These are phyloP conservation scores for Cerceris rybyensis DNA, from an alignment of 2,888 invertebrate species.

Conservation along the genomic window DNA sequence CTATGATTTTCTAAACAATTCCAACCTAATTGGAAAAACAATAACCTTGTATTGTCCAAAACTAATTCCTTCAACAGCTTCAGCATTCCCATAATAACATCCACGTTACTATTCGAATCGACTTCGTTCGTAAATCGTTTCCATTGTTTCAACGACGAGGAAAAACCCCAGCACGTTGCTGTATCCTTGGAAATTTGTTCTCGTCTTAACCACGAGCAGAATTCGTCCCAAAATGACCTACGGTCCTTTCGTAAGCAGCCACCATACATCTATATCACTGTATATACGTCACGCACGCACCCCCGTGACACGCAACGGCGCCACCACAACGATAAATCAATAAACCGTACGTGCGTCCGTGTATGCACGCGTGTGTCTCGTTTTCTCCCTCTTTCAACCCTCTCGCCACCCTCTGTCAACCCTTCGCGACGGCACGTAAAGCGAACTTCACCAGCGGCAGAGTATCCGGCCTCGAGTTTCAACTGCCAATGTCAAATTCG, in stretches of 20 bases:
- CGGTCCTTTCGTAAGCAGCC: background rate
- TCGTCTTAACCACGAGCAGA: background rate
- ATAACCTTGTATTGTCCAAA: too few species aligned
- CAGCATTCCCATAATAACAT: too few species aligned
- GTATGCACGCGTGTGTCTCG: slow-evolving; percentile 19
- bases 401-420: background rate
- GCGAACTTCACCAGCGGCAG: too few species aligned
- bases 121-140: too few species aligned
- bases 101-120: too few species aligned
- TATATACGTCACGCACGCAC: slow-evolving; percentile 26
- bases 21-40: too few species aligned
- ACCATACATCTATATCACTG: background rate
- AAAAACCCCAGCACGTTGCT: background rate
- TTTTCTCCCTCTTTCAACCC: slow-evolving; percentile 11
- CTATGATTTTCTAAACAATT: background rate
- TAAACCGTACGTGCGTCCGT: slow-evolving; percentile 40
- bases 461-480: too few species aligned
- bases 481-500: too few species aligned
- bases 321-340: slow-evolving; percentile 67
- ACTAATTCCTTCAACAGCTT: too few species aligned
- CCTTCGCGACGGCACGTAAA: background rate
- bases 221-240: background rate
- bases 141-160: too few species aligned
- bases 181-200: background rate
- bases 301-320: slow-evolving; percentile 42